A percentile compares a stretch with the other conserved stretches of the same genome.
These are phyloP conservation scores for Otus sunia DNA, from an alignment of 2,113 vertebrate genomes.

Conservation along the genomic window DNA sequence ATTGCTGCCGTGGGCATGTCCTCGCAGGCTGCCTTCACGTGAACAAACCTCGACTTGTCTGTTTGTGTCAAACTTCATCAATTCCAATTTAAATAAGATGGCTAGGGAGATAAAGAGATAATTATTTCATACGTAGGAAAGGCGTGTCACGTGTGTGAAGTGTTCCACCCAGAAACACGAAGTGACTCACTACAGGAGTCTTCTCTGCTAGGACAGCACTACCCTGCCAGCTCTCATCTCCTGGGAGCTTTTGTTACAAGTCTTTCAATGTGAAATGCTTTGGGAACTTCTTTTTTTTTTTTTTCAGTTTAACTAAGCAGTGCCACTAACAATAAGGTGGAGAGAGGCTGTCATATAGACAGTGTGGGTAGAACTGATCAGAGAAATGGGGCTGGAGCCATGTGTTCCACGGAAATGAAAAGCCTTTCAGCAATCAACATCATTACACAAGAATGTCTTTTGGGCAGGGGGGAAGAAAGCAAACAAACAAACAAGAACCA, in stretches of 20 bases:
- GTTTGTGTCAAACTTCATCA: constrained; percentile 40
- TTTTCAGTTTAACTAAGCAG: neutral
- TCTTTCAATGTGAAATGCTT: neutral
- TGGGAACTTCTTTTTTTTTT: neutral
- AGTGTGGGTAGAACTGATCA: neutral
- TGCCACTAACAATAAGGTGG: neutral
- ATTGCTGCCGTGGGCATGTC: neutral
- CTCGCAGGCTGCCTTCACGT: neutral
- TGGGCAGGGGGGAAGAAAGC: neutral
- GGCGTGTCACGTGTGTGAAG: neutral
- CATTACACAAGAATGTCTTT: neutral
- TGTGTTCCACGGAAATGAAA: neutral
- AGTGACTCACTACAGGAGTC: neutral
- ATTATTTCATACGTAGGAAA: constrained; percentile 24
- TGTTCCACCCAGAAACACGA: neutral
- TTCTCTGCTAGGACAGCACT: neutral
- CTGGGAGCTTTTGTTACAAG: neutral
- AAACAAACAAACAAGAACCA: neutral
- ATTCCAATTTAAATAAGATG: constrained; percentile 47
- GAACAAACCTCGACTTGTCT: constrained; percentile 41
- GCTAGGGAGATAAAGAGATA: constrained; percentile 36
- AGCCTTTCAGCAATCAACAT: neutral
- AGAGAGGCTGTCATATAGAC: neutral
- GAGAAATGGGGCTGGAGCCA: neutral
- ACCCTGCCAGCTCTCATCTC: neutral